A percentile compares a stretch with the other conserved stretches of the same genome.
phyloP scores from a whole-genome alignment of 1,140 invertebrate genomes.

The Bombus sibiricus region DNA sequence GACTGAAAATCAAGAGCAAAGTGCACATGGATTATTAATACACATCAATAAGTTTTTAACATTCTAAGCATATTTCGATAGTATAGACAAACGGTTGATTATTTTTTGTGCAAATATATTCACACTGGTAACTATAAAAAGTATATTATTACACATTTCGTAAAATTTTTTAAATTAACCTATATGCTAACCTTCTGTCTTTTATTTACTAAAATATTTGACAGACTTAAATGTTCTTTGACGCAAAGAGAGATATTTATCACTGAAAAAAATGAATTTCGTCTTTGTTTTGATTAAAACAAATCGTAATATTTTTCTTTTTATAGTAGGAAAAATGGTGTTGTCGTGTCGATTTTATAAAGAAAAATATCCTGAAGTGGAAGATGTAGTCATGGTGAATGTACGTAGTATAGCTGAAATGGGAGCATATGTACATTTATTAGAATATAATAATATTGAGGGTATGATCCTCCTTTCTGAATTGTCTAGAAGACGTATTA shows the following conservation, averaged over 20 bases:
- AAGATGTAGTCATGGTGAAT: constrained; percentile 99
- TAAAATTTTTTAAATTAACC: constrained; percentile 52
- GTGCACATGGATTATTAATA: constrained; percentile 73
- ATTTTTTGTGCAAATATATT: constrained; percentile 33
- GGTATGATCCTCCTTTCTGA: constrained; percentile 98
- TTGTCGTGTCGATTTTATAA: constrained; percentile 98
- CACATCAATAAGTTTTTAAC: constrained; percentile 43
- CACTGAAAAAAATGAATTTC: not conserved
- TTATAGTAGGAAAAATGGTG: constrained; percentile 88
- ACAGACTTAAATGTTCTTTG: not conserved
- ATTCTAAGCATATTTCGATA: constrained; percentile 41
- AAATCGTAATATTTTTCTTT: constrained; percentile 7
- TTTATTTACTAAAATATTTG: not conserved
- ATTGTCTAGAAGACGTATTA: constrained; percentile 98
- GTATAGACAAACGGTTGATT: constrained; percentile 40
- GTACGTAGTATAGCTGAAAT: constrained; percentile 99
- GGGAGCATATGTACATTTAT: constrained; percentile 99
- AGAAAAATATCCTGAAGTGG: constrained; percentile 98
- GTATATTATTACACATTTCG: constrained; percentile 33
- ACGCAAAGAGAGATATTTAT: not conserved
- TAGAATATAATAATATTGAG: constrained; percentile 99
- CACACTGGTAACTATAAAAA: constrained; percentile 44
- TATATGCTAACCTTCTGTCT: constrained; percentile 58
- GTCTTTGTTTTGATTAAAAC: not conserved
- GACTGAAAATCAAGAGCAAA: constrained; percentile 24